Percentiles rank a stretch among this genome's conserved stretches.
Conservation (phyloP, 2,888 invertebrate genomes). For the Hipparchia sbordonii region DNA sequence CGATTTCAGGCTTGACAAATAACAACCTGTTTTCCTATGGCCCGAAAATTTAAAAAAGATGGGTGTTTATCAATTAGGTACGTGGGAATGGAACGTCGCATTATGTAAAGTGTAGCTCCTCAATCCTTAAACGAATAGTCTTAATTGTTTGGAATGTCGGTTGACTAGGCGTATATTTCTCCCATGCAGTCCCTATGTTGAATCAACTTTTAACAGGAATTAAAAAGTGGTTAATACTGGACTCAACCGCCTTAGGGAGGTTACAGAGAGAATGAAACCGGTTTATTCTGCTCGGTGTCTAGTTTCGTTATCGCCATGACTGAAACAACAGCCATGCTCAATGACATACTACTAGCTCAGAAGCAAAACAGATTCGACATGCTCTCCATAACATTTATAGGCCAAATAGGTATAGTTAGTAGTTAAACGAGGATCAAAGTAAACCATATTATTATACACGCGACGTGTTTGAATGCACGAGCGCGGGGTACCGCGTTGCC, state of each 20-base stretch:
- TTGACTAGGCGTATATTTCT: conserved; percentile 39
- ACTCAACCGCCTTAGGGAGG: conserved; percentile 65
- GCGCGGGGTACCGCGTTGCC: no score
- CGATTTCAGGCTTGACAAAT: no score
- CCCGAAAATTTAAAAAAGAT: no score
- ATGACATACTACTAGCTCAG: conserved; percentile 21
- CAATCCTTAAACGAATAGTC: conserved; percentile 43
- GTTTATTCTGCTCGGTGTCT: conserved; percentile 58
- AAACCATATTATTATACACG: no score
- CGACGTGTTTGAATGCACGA: no score
- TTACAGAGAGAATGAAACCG: conserved; percentile 57
- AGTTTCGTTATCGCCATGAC: conserved; percentile 50
- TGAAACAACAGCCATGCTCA: conserved; percentile 29
- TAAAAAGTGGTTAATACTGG: conserved; percentile 51
- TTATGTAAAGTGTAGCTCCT: neutral
- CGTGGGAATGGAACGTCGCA: neutral
- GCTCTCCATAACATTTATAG: conserved; percentile 8
- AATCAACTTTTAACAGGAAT: conserved; percentile 35
- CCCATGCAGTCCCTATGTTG: conserved; percentile 42
- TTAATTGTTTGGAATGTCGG: conserved; percentile 71
- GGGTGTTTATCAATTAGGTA: no score
- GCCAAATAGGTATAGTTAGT: neutral
- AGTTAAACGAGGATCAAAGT: no score
- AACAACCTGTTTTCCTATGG: no score
- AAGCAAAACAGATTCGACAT: conserved; percentile 24